Conservation (phyloP, 2,113 vertebrate species). For the Diphyllodes magnificus region DNA sequence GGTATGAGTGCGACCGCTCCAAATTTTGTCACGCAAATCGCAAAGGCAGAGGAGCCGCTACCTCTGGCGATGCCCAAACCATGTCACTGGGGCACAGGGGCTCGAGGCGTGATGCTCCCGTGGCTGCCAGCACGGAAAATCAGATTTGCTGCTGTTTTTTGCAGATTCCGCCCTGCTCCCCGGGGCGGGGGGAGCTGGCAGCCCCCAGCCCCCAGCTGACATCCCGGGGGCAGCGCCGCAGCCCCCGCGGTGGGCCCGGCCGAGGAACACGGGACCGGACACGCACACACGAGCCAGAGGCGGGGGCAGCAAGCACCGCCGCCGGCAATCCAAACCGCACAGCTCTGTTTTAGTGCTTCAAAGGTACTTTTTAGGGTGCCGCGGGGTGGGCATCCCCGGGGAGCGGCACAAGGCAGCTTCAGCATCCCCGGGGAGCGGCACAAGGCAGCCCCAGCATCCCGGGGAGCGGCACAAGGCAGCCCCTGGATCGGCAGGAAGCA, state of each 20-base stretch:
- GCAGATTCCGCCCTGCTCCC: background rate
- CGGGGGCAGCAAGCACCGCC: rapidly evolving
- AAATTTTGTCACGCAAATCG: rapidly evolving
- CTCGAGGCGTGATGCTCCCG: rapidly evolving
- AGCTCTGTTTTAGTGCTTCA: rapidly evolving
- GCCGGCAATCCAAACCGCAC: rapidly evolving
- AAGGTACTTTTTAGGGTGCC: background rate
- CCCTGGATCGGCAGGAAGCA: background rate
- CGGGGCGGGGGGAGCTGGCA: rapidly evolving
- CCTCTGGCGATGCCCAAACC: background rate
- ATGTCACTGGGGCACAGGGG: rapidly evolving
- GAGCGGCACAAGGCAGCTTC: background rate
- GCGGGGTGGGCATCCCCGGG: background rate
- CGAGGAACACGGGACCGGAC: rapidly evolving
- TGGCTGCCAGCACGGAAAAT: background rate
- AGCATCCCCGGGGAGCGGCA: background rate
- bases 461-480: background rate
- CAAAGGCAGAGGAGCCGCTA: rapidly evolving
- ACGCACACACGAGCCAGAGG: rapidly evolving
- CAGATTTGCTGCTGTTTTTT: rapidly evolving
- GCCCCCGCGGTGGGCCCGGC: background rate
- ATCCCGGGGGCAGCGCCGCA: background rate
- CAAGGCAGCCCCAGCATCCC: no score
- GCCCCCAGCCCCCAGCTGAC: rapidly evolving
- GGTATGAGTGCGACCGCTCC: rapidly evolving